Base-by-base conservation (phyloP, 2,888 invertebrate species). In the Dusona sp. region DNA sequence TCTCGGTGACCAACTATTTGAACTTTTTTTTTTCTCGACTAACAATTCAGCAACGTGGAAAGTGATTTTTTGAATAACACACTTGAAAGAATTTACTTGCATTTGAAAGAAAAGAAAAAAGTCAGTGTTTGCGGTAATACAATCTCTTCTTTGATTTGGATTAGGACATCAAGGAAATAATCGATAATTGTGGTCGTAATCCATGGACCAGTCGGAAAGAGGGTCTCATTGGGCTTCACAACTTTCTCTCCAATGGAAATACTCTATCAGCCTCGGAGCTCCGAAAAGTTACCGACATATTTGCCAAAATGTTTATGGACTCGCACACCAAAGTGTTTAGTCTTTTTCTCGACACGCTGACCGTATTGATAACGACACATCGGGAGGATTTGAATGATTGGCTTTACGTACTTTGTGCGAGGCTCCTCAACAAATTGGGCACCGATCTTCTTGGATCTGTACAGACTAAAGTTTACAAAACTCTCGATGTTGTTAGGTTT, bases 251-350 rank as follows among this genome's bases (percentile, higher is more conserved):
- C 92, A 96, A 96, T 90, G 97, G 97, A 1, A 96, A 96, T 0
- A 95, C 96, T 0, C 94, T 97, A 0, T 95, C 96, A 0, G 96
- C 96, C 6, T 95, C 96, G 0, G 98, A 98, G 92, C 95, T 98
- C 83, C 96, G 97, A 87, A 96, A 97, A 88, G 96, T 99, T n/a
- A 98, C 98, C 0, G 99, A 99, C 90, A 97, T 98, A 87, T 98
- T 99, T 92, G 97, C 98, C 87, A 97, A 98, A 95, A 98, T 99
- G 98, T 99, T 99, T 94, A 98, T 98, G 96, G 99, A 99, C 94
- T 98, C 98, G 3, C 98, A 99, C 95, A 96, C 99, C 90, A 97
- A 98, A 95, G 98, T 99, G 89, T 98, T 99, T 95, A 97, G 98
- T 72, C 95, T 99, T 85, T 98, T 99, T 94, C 95, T 99, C 93